Evolutionary conservation across 2,113 vertebrate genomes (phyloP).

Genomic region (Polyodon spathula): DNA sequence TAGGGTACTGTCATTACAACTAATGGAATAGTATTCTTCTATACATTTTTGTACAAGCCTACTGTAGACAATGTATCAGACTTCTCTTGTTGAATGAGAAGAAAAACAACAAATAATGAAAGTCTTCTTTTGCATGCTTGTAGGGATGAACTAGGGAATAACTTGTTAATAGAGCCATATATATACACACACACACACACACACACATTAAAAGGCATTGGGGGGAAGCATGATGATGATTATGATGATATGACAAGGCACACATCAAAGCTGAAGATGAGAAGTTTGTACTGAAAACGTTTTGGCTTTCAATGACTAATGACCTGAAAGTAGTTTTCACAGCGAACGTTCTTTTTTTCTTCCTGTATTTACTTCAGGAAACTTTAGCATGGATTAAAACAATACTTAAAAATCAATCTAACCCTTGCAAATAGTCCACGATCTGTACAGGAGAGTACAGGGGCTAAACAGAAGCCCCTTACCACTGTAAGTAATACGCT

Average conservation of each 20-base stretch:
- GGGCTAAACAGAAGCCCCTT: not conserved
- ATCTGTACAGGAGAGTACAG: not conserved
- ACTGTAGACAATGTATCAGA: too few species aligned
- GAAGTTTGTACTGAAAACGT: not conserved
- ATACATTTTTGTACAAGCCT: too few species aligned
- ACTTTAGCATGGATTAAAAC: not conserved
- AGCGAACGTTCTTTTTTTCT: not conserved
- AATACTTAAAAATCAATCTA: conserved; percentile 2
- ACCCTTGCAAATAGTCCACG: not conserved
- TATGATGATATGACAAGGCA: not conserved
- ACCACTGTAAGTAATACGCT: conserved; percentile 1
- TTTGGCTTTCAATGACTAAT: not conserved
- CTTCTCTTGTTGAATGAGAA: too few species aligned
- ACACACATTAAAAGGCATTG: too few species aligned
- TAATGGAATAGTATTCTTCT: too few species aligned
- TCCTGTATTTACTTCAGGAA: not conserved
- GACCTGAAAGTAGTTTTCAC: not conserved
- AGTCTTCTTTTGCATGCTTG: too few species aligned
- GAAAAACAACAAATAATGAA: too few species aligned
- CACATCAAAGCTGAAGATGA: not conserved
- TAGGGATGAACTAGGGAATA: too few species aligned
- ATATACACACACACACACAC: not conserved
- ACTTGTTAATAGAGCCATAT: not conserved
- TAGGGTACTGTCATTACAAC: too few species aligned
- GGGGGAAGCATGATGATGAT: not conserved